These are phyloP conservation scores for Syngnathus acus DNA, from an alignment of 2,797 vertebrate species.

Conservation along the genomic window DNA sequence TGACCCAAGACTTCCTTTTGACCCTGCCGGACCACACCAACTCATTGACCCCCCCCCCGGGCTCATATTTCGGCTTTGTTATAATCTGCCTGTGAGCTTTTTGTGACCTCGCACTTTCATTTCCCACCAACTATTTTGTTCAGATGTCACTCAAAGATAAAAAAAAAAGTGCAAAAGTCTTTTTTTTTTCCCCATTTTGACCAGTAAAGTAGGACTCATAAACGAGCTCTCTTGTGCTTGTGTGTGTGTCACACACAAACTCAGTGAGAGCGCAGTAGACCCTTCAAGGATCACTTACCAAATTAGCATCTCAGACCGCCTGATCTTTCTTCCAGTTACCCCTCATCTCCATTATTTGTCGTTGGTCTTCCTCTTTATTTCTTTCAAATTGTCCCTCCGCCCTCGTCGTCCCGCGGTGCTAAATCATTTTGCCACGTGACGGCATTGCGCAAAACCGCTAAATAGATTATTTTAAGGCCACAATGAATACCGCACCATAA, in stretches of 20 bases:
- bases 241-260: conserved; percentile 2
- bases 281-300: conserved; percentile 50
- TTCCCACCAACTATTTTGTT: neutral
- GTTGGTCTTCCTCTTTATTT: neutral
- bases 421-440: too few species aligned
- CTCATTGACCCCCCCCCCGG: neutral
- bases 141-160: neutral
- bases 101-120: neutral
- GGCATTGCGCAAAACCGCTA: too few species aligned
- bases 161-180: neutral
- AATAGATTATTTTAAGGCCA: too few species aligned
- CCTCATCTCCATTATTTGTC: conserved; percentile 5
- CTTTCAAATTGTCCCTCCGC: too few species aligned
- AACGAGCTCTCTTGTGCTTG: too few species aligned
- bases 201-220: neutral
- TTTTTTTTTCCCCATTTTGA: too few species aligned
- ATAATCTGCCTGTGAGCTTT: neutral
- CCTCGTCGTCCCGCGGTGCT: too few species aligned
- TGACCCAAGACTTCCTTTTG: neutral
- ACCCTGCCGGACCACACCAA: conserved; percentile 10
- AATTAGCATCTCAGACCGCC: conserved; percentile 54
- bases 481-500: too few species aligned
- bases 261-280: conserved; percentile 18
- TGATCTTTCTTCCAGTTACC: conserved; percentile 17
- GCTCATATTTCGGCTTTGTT: conserved; percentile 8